phyloP scores from a whole-genome alignment of 2,797 vertebrate genomes.

The Rhinoraja longicauda region DNA sequence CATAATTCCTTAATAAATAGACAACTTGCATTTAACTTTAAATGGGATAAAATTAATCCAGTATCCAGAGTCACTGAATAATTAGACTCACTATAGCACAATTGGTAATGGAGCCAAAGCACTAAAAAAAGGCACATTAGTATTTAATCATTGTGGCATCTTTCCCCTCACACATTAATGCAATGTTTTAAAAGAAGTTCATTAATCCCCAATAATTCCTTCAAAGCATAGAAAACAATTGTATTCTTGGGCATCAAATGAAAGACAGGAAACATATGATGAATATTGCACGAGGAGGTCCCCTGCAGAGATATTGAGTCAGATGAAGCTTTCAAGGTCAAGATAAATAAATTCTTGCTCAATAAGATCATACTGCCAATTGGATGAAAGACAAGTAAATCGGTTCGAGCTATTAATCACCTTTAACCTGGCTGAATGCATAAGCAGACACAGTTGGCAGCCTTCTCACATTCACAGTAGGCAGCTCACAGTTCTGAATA shows the following conservation, averaged over 20 bases:
- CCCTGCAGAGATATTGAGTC: background rate
- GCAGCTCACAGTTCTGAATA: background rate
- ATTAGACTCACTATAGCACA: background rate
- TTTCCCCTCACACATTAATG: background rate
- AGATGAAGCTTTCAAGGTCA: background rate
- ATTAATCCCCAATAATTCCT: background rate
- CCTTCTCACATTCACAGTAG: too few species aligned
- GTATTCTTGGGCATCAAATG: background rate
- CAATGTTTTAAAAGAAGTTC: background rate
- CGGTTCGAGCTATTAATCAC: background rate
- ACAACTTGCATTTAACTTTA: background rate
- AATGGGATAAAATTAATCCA: background rate
- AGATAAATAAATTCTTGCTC: background rate
- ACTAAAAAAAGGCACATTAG: background rate
- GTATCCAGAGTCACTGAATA: background rate
- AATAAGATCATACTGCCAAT: background rate
- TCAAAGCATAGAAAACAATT: background rate
- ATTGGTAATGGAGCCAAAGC: background rate
- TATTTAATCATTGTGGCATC: background rate
- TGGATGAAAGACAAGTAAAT: background rate
- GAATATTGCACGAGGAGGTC: background rate
- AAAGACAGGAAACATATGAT: background rate
- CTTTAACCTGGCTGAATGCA: background rate
- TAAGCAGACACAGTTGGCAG: background rate
- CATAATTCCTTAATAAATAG: background rate